Base-by-base conservation (phyloP, 35 echinoderm and acorn worm species). In the Heliocidaris tuberculata region DNA sequence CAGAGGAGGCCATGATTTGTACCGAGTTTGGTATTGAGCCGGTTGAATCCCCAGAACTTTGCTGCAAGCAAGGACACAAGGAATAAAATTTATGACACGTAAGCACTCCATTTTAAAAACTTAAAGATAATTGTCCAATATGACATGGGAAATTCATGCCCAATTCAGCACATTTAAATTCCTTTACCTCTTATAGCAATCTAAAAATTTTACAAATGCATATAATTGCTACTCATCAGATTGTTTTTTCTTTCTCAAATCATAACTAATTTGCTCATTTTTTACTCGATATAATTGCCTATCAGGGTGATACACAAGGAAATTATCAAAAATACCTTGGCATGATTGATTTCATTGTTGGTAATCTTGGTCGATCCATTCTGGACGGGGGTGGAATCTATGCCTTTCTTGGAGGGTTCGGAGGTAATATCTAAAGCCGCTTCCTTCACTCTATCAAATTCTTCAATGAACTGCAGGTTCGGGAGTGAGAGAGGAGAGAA, bases 361-460 rank as follows among this genome's bases (percentile, higher is more conserved):
- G 94, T 95, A 27, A 71, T 86, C 59, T 96, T 94, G 35, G 93
- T 95, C 24, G 94, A 60, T 9, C 96, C 96, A 95, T 96, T 98
- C 56, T 94, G 85, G 60, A 94, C 85, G 31, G 94, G 59, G 50
- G 89, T 94, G 13, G 93, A 93, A 9, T 98, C 95, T 31, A 54
- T 95, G 42, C 94, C 96, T 65, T 96, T 98, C 95, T 98, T 98
- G 86, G 91, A 21, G 11, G 87, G 87, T 16, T 96, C 95, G 15
- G 90, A 30, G 21, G 70, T 90, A 4, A 88, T 78, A 8, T 93
- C 78, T 94, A 92, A 94, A 29, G 95, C 49, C 0, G 94, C 95
- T 86, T 99, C 98, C 92, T 97, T 99, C 4, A 99, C 90, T 50
- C 94, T 95, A 27, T 99, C 95, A 90, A 99, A 99, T 52, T 97